Percentiles rank a stretch among this genome's conserved stretches.
phyloP scores from a whole-genome alignment of 2,888 invertebrate genomes.

The Drepana falcataria region DNA sequence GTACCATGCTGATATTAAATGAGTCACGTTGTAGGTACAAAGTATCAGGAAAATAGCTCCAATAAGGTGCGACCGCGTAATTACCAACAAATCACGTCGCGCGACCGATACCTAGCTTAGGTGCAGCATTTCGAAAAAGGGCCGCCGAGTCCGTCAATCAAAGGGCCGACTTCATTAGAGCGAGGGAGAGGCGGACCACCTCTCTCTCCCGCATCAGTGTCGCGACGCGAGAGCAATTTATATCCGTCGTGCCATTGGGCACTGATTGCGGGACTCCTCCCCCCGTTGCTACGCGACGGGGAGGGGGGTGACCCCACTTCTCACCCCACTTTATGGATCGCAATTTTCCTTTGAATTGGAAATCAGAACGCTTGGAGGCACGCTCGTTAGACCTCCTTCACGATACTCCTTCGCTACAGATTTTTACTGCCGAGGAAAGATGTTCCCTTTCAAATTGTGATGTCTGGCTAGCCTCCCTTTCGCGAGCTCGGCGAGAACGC shows the following conservation, averaged over 20 bases:
- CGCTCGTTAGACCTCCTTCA: conserved; percentile 70
- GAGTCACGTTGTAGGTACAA: neutral
- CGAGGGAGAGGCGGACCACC: conserved; percentile 38
- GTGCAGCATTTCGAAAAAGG: conserved; percentile 64
- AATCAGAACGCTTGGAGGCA: conserved; percentile 73
- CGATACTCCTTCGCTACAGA: conserved; percentile 64
- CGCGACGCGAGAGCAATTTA: conserved; percentile 77
- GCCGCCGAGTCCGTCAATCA: conserved; percentile 69
- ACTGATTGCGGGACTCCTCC: conserved; percentile 80
- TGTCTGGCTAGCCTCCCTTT: conserved; percentile 35
- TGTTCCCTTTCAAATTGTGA: conserved; percentile 60
- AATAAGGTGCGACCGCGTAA: conserved; percentile 37
- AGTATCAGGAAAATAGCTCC: conserved; percentile 33
- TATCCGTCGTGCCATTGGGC: conserved; percentile 80
- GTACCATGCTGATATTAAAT: neutral
- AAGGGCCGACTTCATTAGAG: conserved; percentile 75
- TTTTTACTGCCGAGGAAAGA: conserved; percentile 68
- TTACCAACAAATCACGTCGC: conserved; percentile 65
- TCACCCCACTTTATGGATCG: conserved; percentile 72
- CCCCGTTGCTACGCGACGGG: conserved; percentile 82
- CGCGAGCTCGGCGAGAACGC: conserved; percentile 18
- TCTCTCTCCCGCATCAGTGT: conserved; percentile 63
- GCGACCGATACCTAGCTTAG: conserved; percentile 58
- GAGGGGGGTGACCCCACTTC: conserved; percentile 52
- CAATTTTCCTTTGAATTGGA: conserved; percentile 80